These are phyloP conservation scores for Phaetusa simplex DNA, from an alignment of 2,113 vertebrate species.

Conservation along the genomic window DNA sequence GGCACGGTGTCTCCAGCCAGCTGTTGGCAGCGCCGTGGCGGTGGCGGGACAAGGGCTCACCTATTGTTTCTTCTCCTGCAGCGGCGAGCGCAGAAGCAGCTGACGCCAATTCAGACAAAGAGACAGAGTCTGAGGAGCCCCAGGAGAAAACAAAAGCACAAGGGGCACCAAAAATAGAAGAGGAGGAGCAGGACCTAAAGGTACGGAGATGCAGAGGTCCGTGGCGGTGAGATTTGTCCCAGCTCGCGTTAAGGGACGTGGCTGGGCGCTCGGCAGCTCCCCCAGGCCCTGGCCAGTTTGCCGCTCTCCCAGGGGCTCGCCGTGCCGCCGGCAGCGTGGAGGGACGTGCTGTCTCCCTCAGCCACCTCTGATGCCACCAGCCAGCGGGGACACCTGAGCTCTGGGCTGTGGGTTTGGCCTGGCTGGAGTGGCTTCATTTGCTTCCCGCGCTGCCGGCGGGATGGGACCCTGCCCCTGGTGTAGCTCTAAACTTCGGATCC, in stretches of 20 bases:
- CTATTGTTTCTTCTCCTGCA: constrained; percentile 16
- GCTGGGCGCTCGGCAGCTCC: background rate
- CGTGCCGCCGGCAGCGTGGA: fast-evolving
- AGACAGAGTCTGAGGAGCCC: constrained; percentile 75
- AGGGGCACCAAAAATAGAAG: constrained; percentile 76
- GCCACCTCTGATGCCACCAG: background rate
- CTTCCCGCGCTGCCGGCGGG: fast-evolving
- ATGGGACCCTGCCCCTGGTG: fast-evolving
- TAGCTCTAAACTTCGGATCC: background rate
- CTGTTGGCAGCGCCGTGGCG: background rate
- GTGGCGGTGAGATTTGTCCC: background rate
- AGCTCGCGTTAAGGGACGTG: background rate
- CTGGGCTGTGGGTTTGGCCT: background rate
- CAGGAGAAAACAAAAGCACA: constrained; percentile 79
- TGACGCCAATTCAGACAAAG: constrained; percentile 77
- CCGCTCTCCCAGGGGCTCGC: background rate
- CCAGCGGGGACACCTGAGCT: background rate
- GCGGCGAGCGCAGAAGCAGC: constrained; percentile 71
- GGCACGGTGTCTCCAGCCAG: background rate
- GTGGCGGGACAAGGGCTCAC: background rate
- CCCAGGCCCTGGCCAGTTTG: background rate
- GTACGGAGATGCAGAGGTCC: constrained; percentile 32
- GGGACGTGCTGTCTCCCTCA: background rate
- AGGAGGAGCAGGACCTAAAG: constrained; percentile 89
- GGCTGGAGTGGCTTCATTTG: fast-evolving